phyloP scores from a whole-genome alignment of 2,113 vertebrate species.

The Odontophorus gujanensis region DNA sequence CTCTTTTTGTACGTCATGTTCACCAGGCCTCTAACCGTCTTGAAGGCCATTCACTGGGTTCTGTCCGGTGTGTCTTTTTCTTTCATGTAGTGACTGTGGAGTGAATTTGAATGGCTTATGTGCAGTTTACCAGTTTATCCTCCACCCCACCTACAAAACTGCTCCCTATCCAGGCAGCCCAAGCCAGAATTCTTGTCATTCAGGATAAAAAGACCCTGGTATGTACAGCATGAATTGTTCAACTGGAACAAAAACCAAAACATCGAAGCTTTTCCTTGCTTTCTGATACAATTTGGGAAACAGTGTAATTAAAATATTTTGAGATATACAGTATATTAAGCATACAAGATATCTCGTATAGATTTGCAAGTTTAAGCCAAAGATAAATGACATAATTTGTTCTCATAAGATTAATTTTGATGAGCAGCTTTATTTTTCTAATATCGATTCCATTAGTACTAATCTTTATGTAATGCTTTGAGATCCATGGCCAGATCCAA shows the following conservation, averaged over 20 bases:
- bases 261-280: not conserved
- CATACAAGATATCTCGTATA: not conserved
- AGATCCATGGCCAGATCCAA: not conserved
- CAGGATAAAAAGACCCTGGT: not conserved
- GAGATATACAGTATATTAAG: not conserved
- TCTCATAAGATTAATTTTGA: conserved; percentile 1
- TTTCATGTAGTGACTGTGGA: not conserved
- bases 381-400: not conserved
- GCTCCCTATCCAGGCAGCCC: no score
- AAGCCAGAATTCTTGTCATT: not conserved
- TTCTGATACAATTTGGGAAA: not conserved
- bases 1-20: not conserved
- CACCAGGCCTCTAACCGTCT: not conserved
- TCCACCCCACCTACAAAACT: no score
- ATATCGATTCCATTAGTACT: not conserved
- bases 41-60: not conserved
- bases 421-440: not conserved
- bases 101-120: not conserved
- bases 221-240: not conserved
- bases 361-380: not conserved
- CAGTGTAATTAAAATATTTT: not conserved
- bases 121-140: no score
- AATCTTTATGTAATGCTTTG: not conserved
- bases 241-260: not conserved
- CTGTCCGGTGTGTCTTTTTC: not conserved